Evolutionary conservation across 2,113 vertebrate genomes (phyloP).

Genomic region (Sus scrofa): DNA sequence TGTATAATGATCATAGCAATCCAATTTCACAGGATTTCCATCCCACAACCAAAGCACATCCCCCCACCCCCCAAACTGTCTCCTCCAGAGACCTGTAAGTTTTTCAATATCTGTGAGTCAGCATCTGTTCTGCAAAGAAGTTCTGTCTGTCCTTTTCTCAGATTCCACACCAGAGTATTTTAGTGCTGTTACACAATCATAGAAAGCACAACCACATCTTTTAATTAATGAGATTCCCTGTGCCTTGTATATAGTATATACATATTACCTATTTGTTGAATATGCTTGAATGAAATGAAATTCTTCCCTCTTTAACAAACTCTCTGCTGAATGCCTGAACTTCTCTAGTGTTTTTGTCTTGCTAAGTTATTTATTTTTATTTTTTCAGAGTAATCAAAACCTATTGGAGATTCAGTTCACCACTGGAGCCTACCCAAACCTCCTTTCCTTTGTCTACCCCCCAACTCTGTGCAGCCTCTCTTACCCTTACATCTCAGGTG

Average conservation of each 20-base stretch:
- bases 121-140: too few species aligned
- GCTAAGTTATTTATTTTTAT: conserved; percentile 2
- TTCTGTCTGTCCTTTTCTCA: too few species aligned
- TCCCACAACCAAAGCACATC: too few species aligned
- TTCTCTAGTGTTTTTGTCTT: neutral
- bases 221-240: neutral
- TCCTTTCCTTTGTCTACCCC: neutral
- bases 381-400: conserved; percentile 37
- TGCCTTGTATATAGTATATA: neutral
- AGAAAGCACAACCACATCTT: neutral
- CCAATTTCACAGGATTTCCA: too few species aligned
- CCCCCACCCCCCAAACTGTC: too few species aligned
- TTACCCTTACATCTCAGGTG: neutral
- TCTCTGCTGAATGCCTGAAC: neutral
- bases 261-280: neutral
- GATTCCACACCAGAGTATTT: neutral
- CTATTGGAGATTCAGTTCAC: neutral
- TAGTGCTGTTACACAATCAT: conserved; percentile 2
- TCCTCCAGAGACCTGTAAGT: too few species aligned
- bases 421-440: neutral
- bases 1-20: too few species aligned
- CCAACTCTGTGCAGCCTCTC: neutral
- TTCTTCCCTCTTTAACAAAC: neutral
- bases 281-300: conserved; percentile 1
- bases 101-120: too few species aligned